phyloP scores from a whole-genome alignment of 2,888 invertebrate species.

The Nysson spinosus region DNA sequence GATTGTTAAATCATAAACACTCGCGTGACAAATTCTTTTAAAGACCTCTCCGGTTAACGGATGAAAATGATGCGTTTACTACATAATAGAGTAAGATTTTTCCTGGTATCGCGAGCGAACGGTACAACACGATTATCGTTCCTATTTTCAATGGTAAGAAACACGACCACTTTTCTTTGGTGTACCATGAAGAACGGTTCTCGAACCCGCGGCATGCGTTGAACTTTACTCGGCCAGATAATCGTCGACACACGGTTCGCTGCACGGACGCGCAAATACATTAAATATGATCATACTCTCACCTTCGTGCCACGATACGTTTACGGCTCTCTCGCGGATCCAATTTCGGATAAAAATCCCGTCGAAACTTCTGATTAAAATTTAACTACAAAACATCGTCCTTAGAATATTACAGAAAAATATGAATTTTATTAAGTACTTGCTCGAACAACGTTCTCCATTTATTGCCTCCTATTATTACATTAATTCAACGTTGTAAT shows the following conservation, averaged over 20 bases:
- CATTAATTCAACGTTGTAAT: no score
- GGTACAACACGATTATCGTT: not conserved
- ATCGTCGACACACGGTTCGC: not conserved
- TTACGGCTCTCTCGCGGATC: not conserved
- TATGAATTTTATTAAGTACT: no score
- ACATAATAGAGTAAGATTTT: no score
- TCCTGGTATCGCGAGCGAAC: not conserved
- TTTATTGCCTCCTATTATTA: no score
- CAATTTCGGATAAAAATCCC: conserved; percentile 1
- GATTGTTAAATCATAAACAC: no score
- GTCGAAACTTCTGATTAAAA: no score
- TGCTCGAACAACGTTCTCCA: no score
- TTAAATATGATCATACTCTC: conserved; percentile 4
- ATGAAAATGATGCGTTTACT: no score
- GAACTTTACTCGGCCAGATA: conserved; percentile 14
- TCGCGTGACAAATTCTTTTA: no score
- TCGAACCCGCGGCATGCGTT: conserved; percentile 19
- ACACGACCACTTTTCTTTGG: conserved; percentile 7
- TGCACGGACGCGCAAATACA: not conserved
- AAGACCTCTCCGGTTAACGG: no score
- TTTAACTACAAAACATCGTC: no score
- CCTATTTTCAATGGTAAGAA: conserved; percentile 1
- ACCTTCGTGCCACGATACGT: not conserved
- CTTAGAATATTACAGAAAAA: no score
- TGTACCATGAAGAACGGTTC: conserved; percentile 10